phyloP scores from a whole-genome alignment of 2,797 vertebrate species.

The Telmatherina bonti region DNA sequence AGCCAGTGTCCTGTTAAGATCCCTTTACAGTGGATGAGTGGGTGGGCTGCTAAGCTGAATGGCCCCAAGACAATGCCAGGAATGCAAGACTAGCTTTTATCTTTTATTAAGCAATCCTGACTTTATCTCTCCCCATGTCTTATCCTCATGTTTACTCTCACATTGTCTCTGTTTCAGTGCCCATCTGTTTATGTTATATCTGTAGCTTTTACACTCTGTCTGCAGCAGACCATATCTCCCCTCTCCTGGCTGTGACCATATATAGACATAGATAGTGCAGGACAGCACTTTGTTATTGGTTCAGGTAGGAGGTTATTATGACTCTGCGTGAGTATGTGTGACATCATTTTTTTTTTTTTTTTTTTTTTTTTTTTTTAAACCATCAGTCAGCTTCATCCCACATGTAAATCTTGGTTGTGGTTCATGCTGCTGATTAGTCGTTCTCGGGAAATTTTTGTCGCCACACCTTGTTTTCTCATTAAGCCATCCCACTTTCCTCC shows the following conservation, averaged over 20 bases:
- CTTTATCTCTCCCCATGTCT: conserved; percentile 45
- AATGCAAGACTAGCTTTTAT: conserved; percentile 77
- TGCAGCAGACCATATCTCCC: conserved; percentile 53
- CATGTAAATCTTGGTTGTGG: conserved; percentile 61
- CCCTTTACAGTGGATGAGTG: conserved; percentile 40
- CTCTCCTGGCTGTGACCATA: conserved; percentile 70
- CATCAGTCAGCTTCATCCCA: conserved; percentile 20
- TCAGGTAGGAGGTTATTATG: conserved; percentile 71
- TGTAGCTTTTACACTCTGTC: conserved; percentile 27
- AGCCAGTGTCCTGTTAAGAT: conserved; percentile 27
- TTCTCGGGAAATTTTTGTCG: conserved; percentile 35
- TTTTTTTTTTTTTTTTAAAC: no score
- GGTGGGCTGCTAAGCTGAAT: conserved; percentile 60
- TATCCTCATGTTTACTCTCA: conserved; percentile 22
- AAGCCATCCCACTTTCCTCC: conserved; percentile 38
- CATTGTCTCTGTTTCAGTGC: conserved; percentile 2
- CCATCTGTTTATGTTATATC: conserved; percentile 36
- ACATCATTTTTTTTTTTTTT: conserved; percentile 51
- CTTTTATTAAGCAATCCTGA: conserved; percentile 55
- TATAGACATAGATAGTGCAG: conserved; percentile 66
- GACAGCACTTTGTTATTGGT: conserved; percentile 51
- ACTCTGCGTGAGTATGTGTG: conserved; percentile 38
- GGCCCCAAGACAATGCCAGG: conserved; percentile 71
- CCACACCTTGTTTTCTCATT: conserved; percentile 68
- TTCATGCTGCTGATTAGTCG: conserved; percentile 15